Evolutionary conservation across 2,113 vertebrate genomes (phyloP), one percentile per base, ranked within the genome.

Genomic region (Struthio camelus): DNA sequence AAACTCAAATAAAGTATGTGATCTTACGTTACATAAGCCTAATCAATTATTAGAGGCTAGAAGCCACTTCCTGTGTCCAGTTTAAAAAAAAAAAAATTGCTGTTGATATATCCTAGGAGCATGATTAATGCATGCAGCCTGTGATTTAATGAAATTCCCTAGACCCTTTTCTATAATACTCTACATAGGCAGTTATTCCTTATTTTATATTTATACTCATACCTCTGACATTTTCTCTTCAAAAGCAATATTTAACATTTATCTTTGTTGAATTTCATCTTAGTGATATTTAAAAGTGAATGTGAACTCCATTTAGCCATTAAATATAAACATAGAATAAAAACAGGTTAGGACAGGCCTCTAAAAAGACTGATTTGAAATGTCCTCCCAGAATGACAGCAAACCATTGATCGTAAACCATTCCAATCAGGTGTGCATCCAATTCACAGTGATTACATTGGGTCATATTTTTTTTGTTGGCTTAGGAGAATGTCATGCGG

Each of bases 281-380:
- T 91, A 69, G 38, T 85, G 58, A n/a, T 93, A 80, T 77, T 95
- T 85, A 79, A 93, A 95, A 91, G 30, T 62, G 64, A 84, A 62
- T 30, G 44, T 11, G 2, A 78, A 89, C 86, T 89, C 20, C 16
- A 58, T 70, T 70, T 91, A 89, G 36, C 46, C 30, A 66, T 73
- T 75, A 38, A 94, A 93, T 84, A 53, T 48, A 89, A 89, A 62
- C 5, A 58, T 80, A 42, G 84, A 75, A 66, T 66, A 78, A 91
- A 94, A 76, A 1, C 24, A 82, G 46, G 61, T 44, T 34, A n/a
- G 24, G 12, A 62, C 22, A 75, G 16, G 32, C 11, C 59, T 14
- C 8, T 85, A 67, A 85, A 87, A 96, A 53, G 2, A 44, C 32
- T 64, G 5, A 16, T 27, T 66, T 87, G 48, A 71, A 81, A 82